These are phyloP conservation scores for Hucho hucho DNA, from an alignment of 2,113 vertebrate genomes.

Conservation along the genomic window DNA sequence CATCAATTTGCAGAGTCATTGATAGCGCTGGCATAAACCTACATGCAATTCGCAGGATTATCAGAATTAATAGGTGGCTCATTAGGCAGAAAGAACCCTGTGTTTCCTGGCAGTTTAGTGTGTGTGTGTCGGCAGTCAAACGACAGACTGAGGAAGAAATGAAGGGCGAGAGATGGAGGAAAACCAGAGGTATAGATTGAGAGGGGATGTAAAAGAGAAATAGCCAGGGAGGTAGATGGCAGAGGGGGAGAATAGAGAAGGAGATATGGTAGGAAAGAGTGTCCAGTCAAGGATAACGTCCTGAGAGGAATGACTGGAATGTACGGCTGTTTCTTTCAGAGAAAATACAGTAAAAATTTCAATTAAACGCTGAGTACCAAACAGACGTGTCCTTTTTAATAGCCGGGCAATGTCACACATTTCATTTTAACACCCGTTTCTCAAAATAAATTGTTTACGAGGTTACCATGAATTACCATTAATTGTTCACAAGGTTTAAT, in stretches of 20 bases:
- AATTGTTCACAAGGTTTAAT: no score
- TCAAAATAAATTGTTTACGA: no score
- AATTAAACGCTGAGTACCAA: no score
- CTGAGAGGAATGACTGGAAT: no score
- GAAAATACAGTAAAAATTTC: no score
- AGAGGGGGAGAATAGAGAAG: not conserved
- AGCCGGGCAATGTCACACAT: no score
- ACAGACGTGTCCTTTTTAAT: no score
- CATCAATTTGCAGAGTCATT: no score
- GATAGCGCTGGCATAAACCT: conserved; percentile 23
- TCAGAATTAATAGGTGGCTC: conserved; percentile 36
- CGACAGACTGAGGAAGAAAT: not conserved
- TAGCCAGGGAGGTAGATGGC: not conserved
- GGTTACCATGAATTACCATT: no score
- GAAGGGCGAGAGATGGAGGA: not conserved
- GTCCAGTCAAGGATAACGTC: not conserved
- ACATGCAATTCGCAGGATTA: conserved; percentile 36
- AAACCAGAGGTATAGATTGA: not conserved
- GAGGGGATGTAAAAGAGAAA: not conserved
- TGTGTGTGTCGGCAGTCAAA: not conserved
- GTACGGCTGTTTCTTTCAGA: no score
- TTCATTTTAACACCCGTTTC: no score
- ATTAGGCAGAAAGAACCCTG: conserved; percentile 24
- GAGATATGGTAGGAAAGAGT: not conserved
- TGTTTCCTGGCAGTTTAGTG: not conserved